These are phyloP conservation scores for Calyptommatus sinebrachiatus DNA, from an alignment of 2,113 vertebrate species.

Conservation along the genomic window DNA sequence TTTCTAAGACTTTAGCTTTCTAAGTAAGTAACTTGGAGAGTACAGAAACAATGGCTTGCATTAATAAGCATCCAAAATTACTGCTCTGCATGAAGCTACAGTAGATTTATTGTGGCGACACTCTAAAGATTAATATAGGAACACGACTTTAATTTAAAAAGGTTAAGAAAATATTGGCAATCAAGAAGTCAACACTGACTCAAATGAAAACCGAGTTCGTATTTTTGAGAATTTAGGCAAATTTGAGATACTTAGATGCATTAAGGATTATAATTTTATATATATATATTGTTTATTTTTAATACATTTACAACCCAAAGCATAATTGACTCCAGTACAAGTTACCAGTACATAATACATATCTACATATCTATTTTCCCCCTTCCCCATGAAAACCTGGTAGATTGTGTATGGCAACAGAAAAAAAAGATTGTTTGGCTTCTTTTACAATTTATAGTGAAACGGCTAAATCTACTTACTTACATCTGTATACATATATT, in stretches of 20 bases:
- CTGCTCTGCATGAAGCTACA: conserved; percentile 9
- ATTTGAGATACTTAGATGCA: background rate
- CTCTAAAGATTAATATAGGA: conserved; percentile 6
- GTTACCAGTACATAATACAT: too few species aligned
- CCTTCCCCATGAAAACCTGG: too few species aligned
- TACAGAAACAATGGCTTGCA: conserved; percentile 1
- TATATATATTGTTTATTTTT: too few species aligned
- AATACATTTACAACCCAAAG: too few species aligned
- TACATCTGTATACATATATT: too few species aligned
- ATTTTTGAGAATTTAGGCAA: background rate
- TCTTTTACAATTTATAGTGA: too few species aligned
- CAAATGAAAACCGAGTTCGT: background rate
- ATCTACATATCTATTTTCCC: too few species aligned
- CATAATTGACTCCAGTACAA: too few species aligned
- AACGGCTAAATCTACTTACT: too few species aligned
- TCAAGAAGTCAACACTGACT: background rate
- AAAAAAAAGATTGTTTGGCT: too few species aligned
- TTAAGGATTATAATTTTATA: background rate
- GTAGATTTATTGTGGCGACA: conserved; percentile 17
- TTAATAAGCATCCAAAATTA: conserved; percentile 10
- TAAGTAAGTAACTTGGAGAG: conserved; percentile 3
- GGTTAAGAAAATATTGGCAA: background rate
- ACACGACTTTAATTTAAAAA: background rate
- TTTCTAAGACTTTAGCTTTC: background rate
- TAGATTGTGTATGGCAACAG: too few species aligned